A percentile compares a stretch with the other conserved stretches of the same genome.
Conservation (phyloP, 2,797 vertebrate species). For the Mycteria americana region DNA sequence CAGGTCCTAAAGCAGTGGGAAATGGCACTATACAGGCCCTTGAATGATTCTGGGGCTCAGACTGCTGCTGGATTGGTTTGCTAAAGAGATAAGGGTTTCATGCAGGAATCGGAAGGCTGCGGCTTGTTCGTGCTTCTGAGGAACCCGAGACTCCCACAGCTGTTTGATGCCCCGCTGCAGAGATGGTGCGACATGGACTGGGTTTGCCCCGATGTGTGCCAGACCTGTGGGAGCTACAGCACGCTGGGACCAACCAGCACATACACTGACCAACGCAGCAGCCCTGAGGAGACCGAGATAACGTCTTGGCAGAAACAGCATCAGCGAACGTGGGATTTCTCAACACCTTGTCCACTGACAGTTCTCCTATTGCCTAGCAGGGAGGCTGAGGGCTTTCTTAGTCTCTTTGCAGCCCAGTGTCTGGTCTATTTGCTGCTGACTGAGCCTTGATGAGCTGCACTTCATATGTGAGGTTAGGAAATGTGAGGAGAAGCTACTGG, state of each 20-base stretch:
- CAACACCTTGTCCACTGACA: background rate
- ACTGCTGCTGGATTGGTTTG: background rate
- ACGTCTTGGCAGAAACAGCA: background rate
- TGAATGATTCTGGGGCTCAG: background rate
- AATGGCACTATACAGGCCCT: background rate
- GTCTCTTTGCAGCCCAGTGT: background rate
- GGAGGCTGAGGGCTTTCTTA: background rate
- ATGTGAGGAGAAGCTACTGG: background rate
- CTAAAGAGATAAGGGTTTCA: background rate
- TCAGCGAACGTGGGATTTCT: background rate
- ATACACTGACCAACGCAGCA: fast-evolving
- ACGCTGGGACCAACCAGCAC: background rate
- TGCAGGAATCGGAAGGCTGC: background rate
- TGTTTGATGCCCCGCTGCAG: background rate
- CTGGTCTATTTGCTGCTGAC: background rate
- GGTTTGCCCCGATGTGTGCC: background rate
- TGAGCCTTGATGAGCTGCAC: background rate
- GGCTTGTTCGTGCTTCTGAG: background rate
- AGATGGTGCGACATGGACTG: background rate
- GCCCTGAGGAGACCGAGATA: background rate
- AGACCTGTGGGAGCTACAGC: background rate
- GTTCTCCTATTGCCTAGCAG: background rate
- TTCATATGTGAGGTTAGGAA: background rate
- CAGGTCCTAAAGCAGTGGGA: constrained; percentile 16
- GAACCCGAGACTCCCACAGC: background rate